A percentile compares a stretch with the other conserved stretches of the same genome.
Evolutionary conservation across 2,888 invertebrate species (phyloP).

Genomic region (Drosophila acutilabella): DNA sequence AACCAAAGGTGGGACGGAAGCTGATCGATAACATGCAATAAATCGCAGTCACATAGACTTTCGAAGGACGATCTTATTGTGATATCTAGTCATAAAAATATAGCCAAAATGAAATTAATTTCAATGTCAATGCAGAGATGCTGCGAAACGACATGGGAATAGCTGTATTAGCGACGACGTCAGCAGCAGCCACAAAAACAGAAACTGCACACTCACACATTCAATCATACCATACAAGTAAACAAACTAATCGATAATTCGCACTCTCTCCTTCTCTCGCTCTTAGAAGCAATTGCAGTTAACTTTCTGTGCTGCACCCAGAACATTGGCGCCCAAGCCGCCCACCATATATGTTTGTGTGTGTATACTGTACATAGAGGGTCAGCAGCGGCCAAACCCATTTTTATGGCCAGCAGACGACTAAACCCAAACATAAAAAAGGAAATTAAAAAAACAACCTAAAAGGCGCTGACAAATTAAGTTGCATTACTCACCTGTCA

Average conservation of each 20-base stretch:
- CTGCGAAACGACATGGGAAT: constrained; percentile 46
- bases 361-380: constrained; percentile 27
- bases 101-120: constrained; percentile 40
- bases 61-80: constrained; percentile 21
- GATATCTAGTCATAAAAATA: constrained; percentile 27
- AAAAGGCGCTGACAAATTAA: constrained; percentile 16
- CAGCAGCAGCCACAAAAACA: constrained; percentile 10
- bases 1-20: constrained; percentile 21
- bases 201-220: constrained; percentile 22
- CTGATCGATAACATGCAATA: constrained; percentile 40
- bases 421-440: neutral
- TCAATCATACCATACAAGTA: constrained; percentile 34
- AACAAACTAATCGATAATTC: constrained; percentile 70
- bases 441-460: constrained; percentile 16
- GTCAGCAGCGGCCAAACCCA: constrained; percentile 55
- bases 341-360: constrained; percentile 38
- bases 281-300: constrained; percentile 50
- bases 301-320: constrained; percentile 50
- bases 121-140: constrained; percentile 46
- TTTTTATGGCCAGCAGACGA: constrained; percentile 50
- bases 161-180: constrained; percentile 42
- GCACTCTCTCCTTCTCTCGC: constrained; percentile 46
- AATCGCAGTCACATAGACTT: neutral
- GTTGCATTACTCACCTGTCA: constrained; percentile 89
- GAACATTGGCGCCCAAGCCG: constrained; percentile 54